phyloP scores from a whole-genome alignment of 2,888 invertebrate species.

The Sclerodermus sp. region DNA sequence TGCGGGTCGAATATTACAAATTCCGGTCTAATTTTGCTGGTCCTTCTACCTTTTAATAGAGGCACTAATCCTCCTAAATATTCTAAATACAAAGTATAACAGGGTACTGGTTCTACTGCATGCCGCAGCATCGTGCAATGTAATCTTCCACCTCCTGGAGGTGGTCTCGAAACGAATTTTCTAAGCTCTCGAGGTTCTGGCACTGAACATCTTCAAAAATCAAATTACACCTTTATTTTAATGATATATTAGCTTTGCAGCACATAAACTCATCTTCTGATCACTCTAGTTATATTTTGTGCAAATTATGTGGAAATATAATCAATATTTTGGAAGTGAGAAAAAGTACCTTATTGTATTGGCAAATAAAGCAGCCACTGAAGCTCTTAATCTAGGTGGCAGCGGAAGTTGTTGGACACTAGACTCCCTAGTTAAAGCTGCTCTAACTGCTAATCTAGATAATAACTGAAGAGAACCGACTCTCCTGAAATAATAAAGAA shows the following conservation, averaged over 20 bases:
- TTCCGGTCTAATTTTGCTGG: slow-evolving; percentile 95
- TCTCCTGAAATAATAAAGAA: slow-evolving; percentile 61
- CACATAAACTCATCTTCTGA: too few species aligned
- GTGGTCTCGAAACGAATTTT: slow-evolving; percentile 92
- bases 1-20: slow-evolving; percentile 97
- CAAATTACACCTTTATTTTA: too few species aligned
- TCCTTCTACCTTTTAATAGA: slow-evolving; percentile 89
- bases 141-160: slow-evolving; percentile 78
- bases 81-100: slow-evolving; percentile 89
- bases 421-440: slow-evolving; percentile 73
- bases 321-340: too few species aligned
- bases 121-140: slow-evolving; percentile 98
- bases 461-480: slow-evolving; percentile 89
- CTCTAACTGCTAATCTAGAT: slow-evolving; percentile 80
- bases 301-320: too few species aligned
- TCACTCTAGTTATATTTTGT: too few species aligned
- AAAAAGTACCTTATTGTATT: slow-evolving; percentile 73
- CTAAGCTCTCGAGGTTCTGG: slow-evolving; percentile 86
- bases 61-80: slow-evolving; percentile 96
- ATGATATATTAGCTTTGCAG: too few species aligned
- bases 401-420: slow-evolving; percentile 80
- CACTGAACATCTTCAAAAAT: slow-evolving; percentile 80
- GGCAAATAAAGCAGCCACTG: slow-evolving; percentile 84
- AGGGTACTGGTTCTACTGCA: slow-evolving; percentile 81
- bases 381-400: slow-evolving; percentile 82